phyloP scores from a whole-genome alignment of 2,888 invertebrate species.

The Oscheius onirici region DNA sequence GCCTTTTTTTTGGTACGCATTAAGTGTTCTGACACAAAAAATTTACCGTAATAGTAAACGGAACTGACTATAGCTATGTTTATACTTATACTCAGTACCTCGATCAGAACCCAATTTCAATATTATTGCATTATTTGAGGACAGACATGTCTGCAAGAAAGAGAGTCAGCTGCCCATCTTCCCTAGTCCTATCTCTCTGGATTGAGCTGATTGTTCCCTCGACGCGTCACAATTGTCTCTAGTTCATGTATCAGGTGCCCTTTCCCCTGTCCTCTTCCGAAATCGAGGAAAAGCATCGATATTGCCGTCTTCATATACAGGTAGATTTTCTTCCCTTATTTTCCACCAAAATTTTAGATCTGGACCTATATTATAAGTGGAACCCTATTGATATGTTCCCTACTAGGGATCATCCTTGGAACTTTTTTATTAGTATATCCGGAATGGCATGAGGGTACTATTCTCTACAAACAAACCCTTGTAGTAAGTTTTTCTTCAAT shows the following conservation, averaged over 20 bases:
- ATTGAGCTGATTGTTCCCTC: not conserved
- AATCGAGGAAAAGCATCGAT: conserved; percentile 35
- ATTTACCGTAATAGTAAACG: too few species aligned
- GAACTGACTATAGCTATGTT: too few species aligned
- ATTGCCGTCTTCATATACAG: conserved; percentile 38
- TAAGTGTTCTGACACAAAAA: too few species aligned
- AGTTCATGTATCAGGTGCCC: conserved; percentile 16
- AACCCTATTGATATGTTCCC: conserved; percentile 36
- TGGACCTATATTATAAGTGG: conserved; percentile 48
- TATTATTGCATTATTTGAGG: conserved; percentile 10
- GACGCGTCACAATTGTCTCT: not conserved
- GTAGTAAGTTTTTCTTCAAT: conserved; percentile 35
- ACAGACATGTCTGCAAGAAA: conserved; percentile 18
- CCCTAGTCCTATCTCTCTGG: not conserved
- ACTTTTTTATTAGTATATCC: conserved; percentile 38
- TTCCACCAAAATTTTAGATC: conserved; percentile 37
- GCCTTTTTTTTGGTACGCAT: too few species aligned
- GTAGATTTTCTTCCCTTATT: conserved; percentile 13
- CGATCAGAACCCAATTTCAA: too few species aligned
- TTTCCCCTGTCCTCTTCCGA: not conserved
- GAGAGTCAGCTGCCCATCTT: conserved; percentile 14
- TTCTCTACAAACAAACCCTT: conserved; percentile 45
- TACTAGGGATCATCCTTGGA: conserved; percentile 46
- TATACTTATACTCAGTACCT: too few species aligned
- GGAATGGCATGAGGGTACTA: conserved; percentile 48